These are phyloP conservation scores for Pluvianellus socialis DNA, from an alignment of 2,113 vertebrate genomes.

Conservation along the genomic window DNA sequence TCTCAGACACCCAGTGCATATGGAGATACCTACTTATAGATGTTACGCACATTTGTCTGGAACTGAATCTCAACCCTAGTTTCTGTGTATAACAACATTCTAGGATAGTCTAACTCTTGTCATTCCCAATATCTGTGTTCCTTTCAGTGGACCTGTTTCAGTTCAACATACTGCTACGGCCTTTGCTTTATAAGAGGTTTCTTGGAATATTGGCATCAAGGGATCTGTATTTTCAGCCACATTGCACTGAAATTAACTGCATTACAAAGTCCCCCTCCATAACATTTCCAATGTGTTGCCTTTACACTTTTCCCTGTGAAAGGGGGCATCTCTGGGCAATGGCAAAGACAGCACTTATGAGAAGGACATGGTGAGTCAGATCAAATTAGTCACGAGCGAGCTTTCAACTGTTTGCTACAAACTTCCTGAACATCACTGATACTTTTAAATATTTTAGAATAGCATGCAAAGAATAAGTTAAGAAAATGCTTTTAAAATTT, in stretches of 20 bases:
- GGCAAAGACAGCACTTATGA: neutral
- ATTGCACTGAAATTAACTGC: neutral
- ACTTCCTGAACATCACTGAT: neutral
- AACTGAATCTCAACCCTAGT: neutral
- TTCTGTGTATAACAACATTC: neutral
- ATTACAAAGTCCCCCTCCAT: neutral
- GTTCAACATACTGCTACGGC: neutral
- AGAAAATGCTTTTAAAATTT: neutral
- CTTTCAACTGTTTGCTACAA: neutral
- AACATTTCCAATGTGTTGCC: neutral
- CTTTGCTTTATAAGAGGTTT: neutral
- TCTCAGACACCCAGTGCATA: neutral
- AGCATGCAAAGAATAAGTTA: neutral
- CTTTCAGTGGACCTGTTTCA: neutral
- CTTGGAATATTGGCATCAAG: neutral
- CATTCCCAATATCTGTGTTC: neutral
- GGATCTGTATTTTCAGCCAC: neutral
- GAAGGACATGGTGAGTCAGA: neutral
- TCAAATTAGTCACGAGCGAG: neutral
- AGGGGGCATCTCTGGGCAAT: neutral
- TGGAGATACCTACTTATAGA: neutral
- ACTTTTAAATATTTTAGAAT: neutral
- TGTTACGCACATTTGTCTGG: neutral
- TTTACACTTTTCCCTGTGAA: neutral
- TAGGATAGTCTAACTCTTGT: neutral